Base-by-base conservation (phyloP, 2,113 vertebrate species). In the Cynoglossus semilaevis region DNA sequence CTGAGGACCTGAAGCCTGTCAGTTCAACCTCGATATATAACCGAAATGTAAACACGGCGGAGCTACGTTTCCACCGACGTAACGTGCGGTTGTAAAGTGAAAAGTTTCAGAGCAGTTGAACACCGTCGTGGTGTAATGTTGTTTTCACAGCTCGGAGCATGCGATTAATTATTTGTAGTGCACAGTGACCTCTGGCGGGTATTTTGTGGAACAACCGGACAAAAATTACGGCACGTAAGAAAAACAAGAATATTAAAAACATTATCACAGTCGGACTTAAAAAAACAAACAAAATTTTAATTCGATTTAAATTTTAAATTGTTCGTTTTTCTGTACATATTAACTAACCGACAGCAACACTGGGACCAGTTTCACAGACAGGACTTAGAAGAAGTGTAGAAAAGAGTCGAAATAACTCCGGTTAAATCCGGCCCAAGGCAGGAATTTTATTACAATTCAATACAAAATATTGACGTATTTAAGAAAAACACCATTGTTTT, bases 111-210 rank as follows among this genome's bases (percentile, higher is more conserved):
- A 1, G 12, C 37, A 38, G 12, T 12, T 38, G 1, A 15, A 9
- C 2, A 46, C 18, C 53, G n/a, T 22, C n/a, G 29, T 63, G 68
- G 16, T 15, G 29, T 7, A 42, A 1, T 50, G 3, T 14, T 46
- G 5, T 14, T 41, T 14, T 17, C 50, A 3, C 9, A 2, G 60
- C 63, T 29, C 7, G 34, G 7, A 8, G 5, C 22, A 15, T 59
- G 10, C 1, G 51, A 9, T 2, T 8, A 29, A 12, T 38, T 45
- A 46, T 38, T 13, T 51, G 40, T 74, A 22, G 7, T 36, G 7
- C 34, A 65, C 45, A 75, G 59, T 15, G 77, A 52, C 77, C 61
- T 61, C 79, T 81, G 48, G 76, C 81, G 84, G 34, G 35, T n/a
- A 46, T 35, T 43, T 43, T 65, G 22, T 29, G 22, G 22, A 29